Conservation (phyloP, 2,113 vertebrate species). For the Corynorhinus townsendii region DNA sequence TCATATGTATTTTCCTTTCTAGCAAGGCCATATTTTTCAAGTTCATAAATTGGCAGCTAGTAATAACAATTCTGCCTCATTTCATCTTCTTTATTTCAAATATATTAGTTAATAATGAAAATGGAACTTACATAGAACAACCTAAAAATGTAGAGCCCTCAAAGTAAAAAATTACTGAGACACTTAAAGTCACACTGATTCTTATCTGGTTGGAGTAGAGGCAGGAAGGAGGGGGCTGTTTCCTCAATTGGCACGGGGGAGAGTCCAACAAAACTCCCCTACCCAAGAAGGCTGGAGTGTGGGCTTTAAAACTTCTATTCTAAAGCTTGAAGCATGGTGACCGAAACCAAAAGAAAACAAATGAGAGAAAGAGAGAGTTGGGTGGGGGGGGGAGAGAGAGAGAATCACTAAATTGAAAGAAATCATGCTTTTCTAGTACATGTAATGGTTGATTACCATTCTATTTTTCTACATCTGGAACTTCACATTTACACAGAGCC, state of each 20-base stretch:
- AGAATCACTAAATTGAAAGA: not conserved
- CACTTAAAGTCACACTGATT: not conserved
- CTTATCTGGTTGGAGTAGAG: not conserved
- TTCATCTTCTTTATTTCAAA: conserved; percentile 20
- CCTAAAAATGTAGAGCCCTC: not conserved
- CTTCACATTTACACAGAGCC: not conserved
- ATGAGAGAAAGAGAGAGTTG: not conserved
- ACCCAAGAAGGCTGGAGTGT: not conserved
- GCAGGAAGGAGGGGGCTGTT: not conserved
- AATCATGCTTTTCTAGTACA: not conserved
- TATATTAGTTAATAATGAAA: not conserved
- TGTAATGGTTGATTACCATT: not conserved
- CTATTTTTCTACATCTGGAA: not conserved
- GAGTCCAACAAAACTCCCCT: not conserved
- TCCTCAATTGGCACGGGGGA: not conserved
- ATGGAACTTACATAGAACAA: not conserved
- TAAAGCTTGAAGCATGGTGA: not conserved
- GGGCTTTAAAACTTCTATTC: not conserved
- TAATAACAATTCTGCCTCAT: not conserved
- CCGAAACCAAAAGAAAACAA: not conserved
- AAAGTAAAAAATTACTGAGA: not conserved
- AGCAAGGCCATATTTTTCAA: not conserved
- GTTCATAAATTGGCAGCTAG: conserved; percentile 15
- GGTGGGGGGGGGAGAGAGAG: not conserved
- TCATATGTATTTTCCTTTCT: not conserved